Evolutionary conservation across 1,140 invertebrate species (phyloP), one percentile per base, ranked within the genome.

Genomic region (Eriosoma lanigerum): DNA sequence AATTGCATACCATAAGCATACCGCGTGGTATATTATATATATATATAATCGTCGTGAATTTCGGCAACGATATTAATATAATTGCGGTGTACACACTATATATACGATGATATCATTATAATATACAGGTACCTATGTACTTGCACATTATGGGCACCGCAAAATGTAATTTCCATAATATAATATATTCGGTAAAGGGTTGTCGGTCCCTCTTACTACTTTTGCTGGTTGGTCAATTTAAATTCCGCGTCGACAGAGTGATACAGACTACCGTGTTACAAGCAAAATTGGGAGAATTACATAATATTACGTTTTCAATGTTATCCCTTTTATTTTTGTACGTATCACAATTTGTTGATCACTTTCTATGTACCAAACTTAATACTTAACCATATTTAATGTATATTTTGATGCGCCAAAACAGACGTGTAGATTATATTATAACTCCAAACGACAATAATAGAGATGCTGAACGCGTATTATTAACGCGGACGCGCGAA

Each of bases 161-260:
- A 68, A 68, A 68, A 68, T 68, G 64, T 68, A 68, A 68, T 68
- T 68, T 68, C 26, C 64, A 68, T 38, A 38, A 38, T 38, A 38
- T 38, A 4, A 38, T 60, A 60, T 68, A 46, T 38, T 38, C 3
- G 1, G 21, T 10, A 46, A 68, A 68, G 64, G 64, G 64, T 68
- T 68, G 38, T 8, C 29, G 8, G 29, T 32, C 64, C 32, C n/a
- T 21, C 38, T 6, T 12, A n/a, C 44, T 32, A 44, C 10, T 8
- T 21, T 2, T 29, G 62, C 21, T 17, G 60, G 29, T 62, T 38
- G 64, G 32, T 48, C 66, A 48, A 24, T 38, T 21, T 24, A 24
- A 48, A 68, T 68, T 48, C 32, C n/a, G n/a, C n/a, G n/a, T n/a
- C n/a, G n/a, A n/a, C n/a, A n/a, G n/a, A n/a, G n/a, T n/a, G n/a